Conservation (phyloP, 1,140 invertebrate species). For the Nixonia krombeini region DNA sequence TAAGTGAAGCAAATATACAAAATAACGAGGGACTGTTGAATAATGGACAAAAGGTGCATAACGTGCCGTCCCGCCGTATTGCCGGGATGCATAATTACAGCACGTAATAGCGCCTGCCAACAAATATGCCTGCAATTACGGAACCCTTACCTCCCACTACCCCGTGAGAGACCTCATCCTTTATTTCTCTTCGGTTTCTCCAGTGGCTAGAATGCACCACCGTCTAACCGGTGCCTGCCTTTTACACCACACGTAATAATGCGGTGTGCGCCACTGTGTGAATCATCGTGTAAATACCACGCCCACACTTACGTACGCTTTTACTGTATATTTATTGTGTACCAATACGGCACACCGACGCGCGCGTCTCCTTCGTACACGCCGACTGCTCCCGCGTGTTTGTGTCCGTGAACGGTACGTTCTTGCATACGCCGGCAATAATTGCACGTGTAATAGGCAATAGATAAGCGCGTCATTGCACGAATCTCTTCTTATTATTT, state of each 20-base stretch:
- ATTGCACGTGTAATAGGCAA: constrained; percentile 4
- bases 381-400: too few relatives aligned
- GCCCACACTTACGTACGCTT: constrained; percentile 35
- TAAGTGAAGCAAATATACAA: constrained; percentile 9
- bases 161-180: constrained; percentile 38
- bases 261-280: constrained; percentile 37
- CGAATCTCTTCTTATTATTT: constrained; percentile 39
- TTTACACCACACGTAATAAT: constrained; percentile 48
- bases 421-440: background rate
- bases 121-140: constrained; percentile 44
- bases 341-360: constrained; percentile 18
- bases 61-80: constrained; percentile 29
- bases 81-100: constrained; percentile 30
- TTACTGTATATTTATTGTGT: constrained; percentile 36
- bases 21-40: constrained; percentile 15
- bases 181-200: constrained; percentile 44
- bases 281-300: constrained; percentile 51
- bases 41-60: constrained; percentile 13
- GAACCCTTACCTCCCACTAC: constrained; percentile 14
- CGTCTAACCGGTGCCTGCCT: constrained; percentile 16
- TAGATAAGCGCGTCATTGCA: constrained; percentile 23
- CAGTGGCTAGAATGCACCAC: constrained; percentile 36
- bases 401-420: too few relatives aligned
- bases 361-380: constrained; percentile 1
- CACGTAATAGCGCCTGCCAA: constrained; percentile 28